These are phyloP conservation scores for Drosophila ohnishii DNA, from an alignment of 1,140 invertebrate species.

Conservation along the genomic window DNA sequence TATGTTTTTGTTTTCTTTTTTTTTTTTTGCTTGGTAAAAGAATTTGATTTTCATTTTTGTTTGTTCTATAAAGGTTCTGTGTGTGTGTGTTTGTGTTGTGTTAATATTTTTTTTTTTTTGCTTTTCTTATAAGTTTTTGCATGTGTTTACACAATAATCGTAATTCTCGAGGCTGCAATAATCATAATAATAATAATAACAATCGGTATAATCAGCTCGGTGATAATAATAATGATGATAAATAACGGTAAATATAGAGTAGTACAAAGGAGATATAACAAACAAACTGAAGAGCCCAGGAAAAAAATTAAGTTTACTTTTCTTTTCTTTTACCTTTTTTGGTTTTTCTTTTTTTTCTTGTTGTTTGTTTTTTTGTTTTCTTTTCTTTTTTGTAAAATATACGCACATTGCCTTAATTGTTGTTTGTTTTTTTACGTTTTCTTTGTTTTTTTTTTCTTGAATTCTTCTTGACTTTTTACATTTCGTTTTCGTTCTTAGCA, in stretches of 20 bases:
- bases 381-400: slow-evolving; percentile 34
- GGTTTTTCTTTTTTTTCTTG: slow-evolving; percentile 17
- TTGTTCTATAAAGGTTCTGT: slow-evolving; percentile 32
- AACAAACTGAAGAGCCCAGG: slow-evolving; percentile 34
- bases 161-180: slow-evolving; percentile 16
- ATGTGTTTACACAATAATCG: slow-evolving; percentile 32
- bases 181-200: slow-evolving; percentile 41
- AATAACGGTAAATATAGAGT: slow-evolving; percentile 55
- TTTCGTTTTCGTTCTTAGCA: slow-evolving; percentile 55
- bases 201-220: slow-evolving; percentile 40
- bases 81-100: neutral
- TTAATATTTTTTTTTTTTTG: neutral
- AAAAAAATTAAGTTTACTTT: slow-evolving; percentile 13
- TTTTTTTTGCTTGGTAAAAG: slow-evolving; percentile 42
- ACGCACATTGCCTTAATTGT: slow-evolving; percentile 33
- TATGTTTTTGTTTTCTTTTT: slow-evolving; percentile 17
- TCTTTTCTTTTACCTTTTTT: neutral
- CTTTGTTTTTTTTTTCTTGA: slow-evolving; percentile 21
- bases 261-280: slow-evolving; percentile 44
- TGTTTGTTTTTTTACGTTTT: slow-evolving; percentile 10
- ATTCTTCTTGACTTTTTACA: slow-evolving; percentile 44
- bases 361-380: slow-evolving; percentile 13
- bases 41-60: slow-evolving; percentile 52
- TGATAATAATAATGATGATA: slow-evolving; percentile 45
- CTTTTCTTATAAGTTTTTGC: slow-evolving; percentile 23